Percentiles rank a stretch among this genome's conserved stretches.
Conservation (phyloP, 2,888 invertebrate genomes). For the Stratiomys singularior region DNA sequence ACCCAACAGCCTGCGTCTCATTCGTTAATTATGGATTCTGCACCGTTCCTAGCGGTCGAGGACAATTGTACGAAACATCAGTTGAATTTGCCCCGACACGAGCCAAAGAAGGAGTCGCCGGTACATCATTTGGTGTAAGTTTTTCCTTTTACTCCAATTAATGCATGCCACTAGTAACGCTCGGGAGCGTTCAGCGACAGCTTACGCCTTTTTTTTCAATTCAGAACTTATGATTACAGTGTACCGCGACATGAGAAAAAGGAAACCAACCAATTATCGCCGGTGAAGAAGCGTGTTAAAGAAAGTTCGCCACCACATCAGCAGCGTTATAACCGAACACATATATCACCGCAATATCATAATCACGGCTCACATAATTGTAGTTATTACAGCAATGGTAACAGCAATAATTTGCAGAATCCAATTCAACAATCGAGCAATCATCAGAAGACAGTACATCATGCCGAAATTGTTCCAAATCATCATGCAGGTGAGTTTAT, state of each 20-base stretch:
- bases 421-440: constrained; percentile 46
- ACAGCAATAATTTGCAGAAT: constrained; percentile 43
- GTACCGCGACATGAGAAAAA: constrained; percentile 76
- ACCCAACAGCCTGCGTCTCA: constrained; percentile 79
- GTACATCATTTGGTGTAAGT: constrained; percentile 66
- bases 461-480: constrained; percentile 48
- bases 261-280: constrained; percentile 89
- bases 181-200: background rate
- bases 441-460: constrained; percentile 48
- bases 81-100: constrained; percentile 70
- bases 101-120: constrained; percentile 71
- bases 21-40: constrained; percentile 80
- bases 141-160: background rate
- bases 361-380: constrained; percentile 63
- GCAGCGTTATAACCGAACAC: constrained; percentile 65
- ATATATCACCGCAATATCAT: constrained; percentile 65
- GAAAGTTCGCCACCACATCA: constrained; percentile 89
- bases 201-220: constrained; percentile 20
- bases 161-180: background rate
- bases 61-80: constrained; percentile 70
- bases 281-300: constrained; percentile 96
- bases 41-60: constrained; percentile 76
- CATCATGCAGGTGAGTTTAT: constrained; percentile 41
- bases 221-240: constrained; percentile 58
- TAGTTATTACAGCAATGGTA: constrained; percentile 56